Base-by-base conservation (phyloP, 2,113 vertebrate genomes). In the Dunckerocampus dactyliophorus region DNA sequence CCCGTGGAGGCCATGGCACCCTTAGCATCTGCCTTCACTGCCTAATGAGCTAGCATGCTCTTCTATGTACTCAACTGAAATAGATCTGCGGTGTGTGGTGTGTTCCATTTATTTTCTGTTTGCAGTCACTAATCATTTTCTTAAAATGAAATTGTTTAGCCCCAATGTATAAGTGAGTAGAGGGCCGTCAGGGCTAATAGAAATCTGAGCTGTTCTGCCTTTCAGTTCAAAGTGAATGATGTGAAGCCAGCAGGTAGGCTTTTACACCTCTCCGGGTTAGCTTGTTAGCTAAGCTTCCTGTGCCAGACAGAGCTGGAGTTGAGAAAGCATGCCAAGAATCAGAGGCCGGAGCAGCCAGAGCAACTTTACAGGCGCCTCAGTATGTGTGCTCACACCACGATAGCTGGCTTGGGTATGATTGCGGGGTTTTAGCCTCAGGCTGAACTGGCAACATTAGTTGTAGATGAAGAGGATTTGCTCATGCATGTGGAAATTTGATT, bases 161-260 rank as follows among this genome's bases (percentile, higher is more conserved):
- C 37, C 1, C 37, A 9, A 12, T 9, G 11, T 39, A 39, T 11
- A 43, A 14, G 39, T 42, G 62, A 78, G 59, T 49, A 57, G 64
- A 65, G 39, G 34, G 59, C 63, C 76, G 61, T 68, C 24, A 8
- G 62, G 34, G 31, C 22, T 62, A 63, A 43, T 43, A 43, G 39
- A 43, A 43, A 43, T 12, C 49, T 79, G 64, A 75, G 75, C 72
- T 49, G 56, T 45, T 67, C 63, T 65, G 59, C 64, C 69, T 77
- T 67, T 75, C 50, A 72, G 45, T 69, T 69, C 51, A 74, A 75
- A 59, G 49, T 64, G 53, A 69, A 47, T 46, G 65, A 77, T 75
- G 72, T 71, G 63, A 59, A 75, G 62, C 74, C 82, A 87, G 81
- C 80, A 87, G 85, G 84, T 83, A 82, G 67, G 75, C 79, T 76